Conservation (phyloP, 2,888 invertebrate genomes). For the Hermaeophaga mercurialis region DNA sequence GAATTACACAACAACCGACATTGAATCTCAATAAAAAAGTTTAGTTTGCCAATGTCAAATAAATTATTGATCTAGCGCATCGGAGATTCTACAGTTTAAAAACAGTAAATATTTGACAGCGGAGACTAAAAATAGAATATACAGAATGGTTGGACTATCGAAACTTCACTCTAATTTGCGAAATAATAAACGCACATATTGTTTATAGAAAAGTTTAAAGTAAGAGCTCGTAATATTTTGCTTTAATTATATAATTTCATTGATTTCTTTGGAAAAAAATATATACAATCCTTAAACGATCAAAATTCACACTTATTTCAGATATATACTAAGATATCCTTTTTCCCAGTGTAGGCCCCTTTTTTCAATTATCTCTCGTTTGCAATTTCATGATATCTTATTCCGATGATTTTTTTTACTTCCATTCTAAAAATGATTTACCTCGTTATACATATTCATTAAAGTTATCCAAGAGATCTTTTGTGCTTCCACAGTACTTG, state of each 20-base stretch:
- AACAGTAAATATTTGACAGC: conserved; percentile 6
- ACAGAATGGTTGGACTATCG: too few species aligned
- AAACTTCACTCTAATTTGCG: too few species aligned
- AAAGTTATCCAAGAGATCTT: conserved; percentile 12
- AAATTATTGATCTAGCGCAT: background rate
- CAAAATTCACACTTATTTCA: too few species aligned
- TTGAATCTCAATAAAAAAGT: background rate
- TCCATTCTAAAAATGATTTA: conserved; percentile 6
- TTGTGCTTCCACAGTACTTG: conserved; percentile 12
- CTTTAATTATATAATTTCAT: too few species aligned
- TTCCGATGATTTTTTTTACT: background rate
- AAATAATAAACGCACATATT: too few species aligned
- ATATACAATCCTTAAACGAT: too few species aligned
- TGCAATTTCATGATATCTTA: background rate
- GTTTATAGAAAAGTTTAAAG: too few species aligned
- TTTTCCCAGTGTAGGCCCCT: too few species aligned
- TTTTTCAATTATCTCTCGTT: background rate
- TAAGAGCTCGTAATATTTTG: too few species aligned
- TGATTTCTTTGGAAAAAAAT: too few species aligned
- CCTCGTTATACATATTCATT: conserved; percentile 20
- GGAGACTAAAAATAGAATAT: conserved; percentile 4
- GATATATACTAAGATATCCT: too few species aligned
- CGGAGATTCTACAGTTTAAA: background rate
- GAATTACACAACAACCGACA: background rate
- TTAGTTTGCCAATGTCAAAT: background rate